A percentile compares a stretch with the other conserved stretches of the same genome.
These are phyloP conservation scores for Sepiola atlantica DNA, from an alignment of 2,888 invertebrate species.

Conservation along the genomic window DNA sequence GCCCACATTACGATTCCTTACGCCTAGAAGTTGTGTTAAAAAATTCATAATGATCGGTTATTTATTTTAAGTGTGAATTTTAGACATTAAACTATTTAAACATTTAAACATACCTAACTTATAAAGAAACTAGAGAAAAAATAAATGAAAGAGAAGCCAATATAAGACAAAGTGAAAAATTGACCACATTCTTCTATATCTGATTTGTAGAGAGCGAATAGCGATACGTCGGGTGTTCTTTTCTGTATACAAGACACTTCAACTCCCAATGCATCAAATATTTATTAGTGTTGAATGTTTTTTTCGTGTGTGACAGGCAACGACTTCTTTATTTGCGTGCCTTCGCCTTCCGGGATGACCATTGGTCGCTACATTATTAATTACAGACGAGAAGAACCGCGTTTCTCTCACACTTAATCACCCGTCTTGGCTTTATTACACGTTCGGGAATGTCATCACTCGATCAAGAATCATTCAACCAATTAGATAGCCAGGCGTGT, in stretches of 20 bases:
- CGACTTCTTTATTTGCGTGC: not conserved
- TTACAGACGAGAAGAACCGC: not conserved
- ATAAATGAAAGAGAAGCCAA: too few relatives aligned
- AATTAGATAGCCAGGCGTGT: not conserved
- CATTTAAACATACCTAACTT: too few relatives aligned
- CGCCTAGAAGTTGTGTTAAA: too few relatives aligned
- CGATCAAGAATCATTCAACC: not conserved
- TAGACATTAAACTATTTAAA: too few relatives aligned
- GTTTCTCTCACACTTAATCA: not conserved
- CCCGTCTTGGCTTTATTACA: not conserved
- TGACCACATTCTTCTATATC: too few relatives aligned
- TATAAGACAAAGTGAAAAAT: too few relatives aligned
- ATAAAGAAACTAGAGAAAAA: too few relatives aligned
- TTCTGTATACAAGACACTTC: not conserved
- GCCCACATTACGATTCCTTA: too few relatives aligned
- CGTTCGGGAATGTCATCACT: not conserved
- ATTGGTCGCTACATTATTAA: not conserved
- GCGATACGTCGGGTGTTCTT: not conserved
- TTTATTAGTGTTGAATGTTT: not conserved
- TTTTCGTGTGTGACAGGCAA: not conserved
- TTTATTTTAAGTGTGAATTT: too few relatives aligned
- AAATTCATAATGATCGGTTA: too few relatives aligned
- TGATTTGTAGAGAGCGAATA: too few relatives aligned
- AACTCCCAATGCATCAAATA: not conserved
- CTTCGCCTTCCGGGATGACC: slow-evolving; percentile 10